These are phyloP conservation scores for Diplosoma virens DNA, from an alignment of 23 tunicate species.

Conservation along the genomic window DNA sequence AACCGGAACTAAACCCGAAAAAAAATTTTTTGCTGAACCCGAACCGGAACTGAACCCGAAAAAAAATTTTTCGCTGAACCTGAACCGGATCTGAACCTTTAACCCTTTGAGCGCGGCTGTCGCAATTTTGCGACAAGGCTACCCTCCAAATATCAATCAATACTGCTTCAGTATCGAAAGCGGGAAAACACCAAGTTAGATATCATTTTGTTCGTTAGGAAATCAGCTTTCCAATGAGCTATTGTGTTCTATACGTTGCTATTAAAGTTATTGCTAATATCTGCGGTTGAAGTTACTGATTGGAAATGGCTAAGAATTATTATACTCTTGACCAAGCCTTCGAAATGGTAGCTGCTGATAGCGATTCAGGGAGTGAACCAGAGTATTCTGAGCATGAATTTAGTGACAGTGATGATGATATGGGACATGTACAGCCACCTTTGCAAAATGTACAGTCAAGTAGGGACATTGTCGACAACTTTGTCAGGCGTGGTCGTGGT, in stretches of 20 bases:
- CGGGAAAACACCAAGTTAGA: constrained; percentile 1
- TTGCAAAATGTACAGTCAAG: constrained; percentile 16
- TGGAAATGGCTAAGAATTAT: constrained; percentile 8
- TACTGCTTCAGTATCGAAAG: constrained; percentile 16
- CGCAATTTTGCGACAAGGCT: too few species aligned
- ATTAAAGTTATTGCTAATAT: too few species aligned
- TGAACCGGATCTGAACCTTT: too few species aligned
- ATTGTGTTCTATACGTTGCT: constrained; percentile 15
- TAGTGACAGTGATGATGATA: constrained; percentile 21
- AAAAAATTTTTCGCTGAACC: too few species aligned
- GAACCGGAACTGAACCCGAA: too few species aligned
- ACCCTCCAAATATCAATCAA: background rate
- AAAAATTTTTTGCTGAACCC: too few species aligned
- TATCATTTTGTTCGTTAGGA: constrained; percentile 8
- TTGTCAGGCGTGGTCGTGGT: constrained; percentile 19
- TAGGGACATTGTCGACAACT: constrained; percentile 13
- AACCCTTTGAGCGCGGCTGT: too few species aligned
- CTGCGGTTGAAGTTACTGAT: too few species aligned
- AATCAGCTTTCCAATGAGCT: constrained; percentile 17
- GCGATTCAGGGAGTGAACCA: too few species aligned
- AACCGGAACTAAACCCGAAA: too few species aligned
- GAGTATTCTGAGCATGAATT: too few species aligned
- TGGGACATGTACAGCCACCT: constrained; percentile 18
- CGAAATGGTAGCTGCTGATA: constrained; percentile 10
- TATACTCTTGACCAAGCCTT: constrained; percentile 16